Evolutionary conservation across 2,888 invertebrate genomes (phyloP).

Genomic region (Cyclophora albipunctata): DNA sequence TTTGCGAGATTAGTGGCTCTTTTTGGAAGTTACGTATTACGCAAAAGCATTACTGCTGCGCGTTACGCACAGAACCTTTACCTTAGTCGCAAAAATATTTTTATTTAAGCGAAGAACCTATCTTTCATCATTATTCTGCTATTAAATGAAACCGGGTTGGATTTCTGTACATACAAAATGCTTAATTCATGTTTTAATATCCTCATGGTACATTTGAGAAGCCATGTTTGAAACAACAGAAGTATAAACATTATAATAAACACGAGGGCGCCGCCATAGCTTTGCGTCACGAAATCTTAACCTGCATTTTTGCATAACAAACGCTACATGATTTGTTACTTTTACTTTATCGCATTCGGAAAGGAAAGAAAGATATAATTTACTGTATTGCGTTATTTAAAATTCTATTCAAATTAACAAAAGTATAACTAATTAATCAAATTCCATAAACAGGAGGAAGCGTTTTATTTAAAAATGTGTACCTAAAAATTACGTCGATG

Average conservation of each 20-base stretch:
- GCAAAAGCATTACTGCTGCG: constrained; percentile 33
- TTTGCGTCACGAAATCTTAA: constrained; percentile 62
- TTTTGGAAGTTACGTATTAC: constrained; percentile 49
- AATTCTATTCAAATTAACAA: neutral
- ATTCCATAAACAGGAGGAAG: constrained; percentile 11
- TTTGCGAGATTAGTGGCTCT: constrained; percentile 59
- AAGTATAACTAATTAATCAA: constrained; percentile 1
- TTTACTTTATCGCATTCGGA: constrained; percentile 36
- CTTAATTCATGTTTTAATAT: constrained; percentile 31
- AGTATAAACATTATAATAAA: constrained; percentile 59
- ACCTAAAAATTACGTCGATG: constrained; percentile 40
- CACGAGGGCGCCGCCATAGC: constrained; percentile 52
- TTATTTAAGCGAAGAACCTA: constrained; percentile 22
- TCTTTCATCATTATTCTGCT: constrained; percentile 3
- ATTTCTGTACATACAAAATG: too few relatives aligned
- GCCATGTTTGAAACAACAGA: constrained; percentile 44
- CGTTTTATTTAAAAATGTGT: constrained; percentile 19
- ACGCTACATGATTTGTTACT: constrained; percentile 55
- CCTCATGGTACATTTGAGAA: constrained; percentile 40
- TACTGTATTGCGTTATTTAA: neutral
- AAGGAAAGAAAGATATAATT: neutral
- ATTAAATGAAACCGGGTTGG: neutral
- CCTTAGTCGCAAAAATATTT: constrained; percentile 21
- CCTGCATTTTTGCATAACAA: constrained; percentile 69
- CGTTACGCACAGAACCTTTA: constrained; percentile 22